phyloP scores from a whole-genome alignment of 2,888 invertebrate genomes.

The Nudaria mundana region DNA sequence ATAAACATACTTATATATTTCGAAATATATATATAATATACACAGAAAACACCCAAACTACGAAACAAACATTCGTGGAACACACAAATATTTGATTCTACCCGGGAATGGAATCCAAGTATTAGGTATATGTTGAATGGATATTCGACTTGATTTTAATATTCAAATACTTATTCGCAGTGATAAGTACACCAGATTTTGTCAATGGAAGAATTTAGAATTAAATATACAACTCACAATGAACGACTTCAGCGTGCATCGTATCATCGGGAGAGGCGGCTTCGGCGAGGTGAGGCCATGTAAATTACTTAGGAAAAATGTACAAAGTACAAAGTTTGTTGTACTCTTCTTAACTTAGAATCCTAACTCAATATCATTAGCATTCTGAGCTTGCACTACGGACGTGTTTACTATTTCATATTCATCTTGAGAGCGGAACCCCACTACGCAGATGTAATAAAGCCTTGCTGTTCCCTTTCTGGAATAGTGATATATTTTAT shows the following conservation, averaged over 20 bases:
- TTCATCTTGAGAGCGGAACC: conserved; percentile 43
- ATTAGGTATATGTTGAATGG: too few species aligned
- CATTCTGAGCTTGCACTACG: conserved; percentile 33
- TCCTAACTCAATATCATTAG: conserved; percentile 36
- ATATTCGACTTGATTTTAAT: neutral
- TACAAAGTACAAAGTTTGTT: conserved; percentile 25
- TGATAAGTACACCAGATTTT: conserved; percentile 99
- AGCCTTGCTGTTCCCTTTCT: conserved; percentile 31
- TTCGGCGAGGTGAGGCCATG: conserved; percentile 90
- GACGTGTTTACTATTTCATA: conserved; percentile 43
- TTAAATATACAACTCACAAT: conserved; percentile 99
- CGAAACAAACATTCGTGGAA: too few species aligned
- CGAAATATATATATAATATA: too few species aligned
- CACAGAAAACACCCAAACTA: too few species aligned
- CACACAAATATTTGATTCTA: too few species aligned
- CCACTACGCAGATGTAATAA: conserved; percentile 43
- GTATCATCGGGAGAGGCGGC: conserved; percentile 99
- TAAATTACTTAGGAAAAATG: conserved; percentile 15
- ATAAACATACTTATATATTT: too few species aligned
- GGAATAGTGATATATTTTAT: conserved; percentile 43
- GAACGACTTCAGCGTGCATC: conserved; percentile 99
- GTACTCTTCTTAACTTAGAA: conserved; percentile 24
- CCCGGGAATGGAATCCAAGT: too few species aligned
- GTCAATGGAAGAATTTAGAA: conserved; percentile 99
- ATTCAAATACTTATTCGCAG: conserved; percentile 81